Conservation (phyloP, 2,797 vertebrate species). For the Dendrocincla fuliginosa region DNA sequence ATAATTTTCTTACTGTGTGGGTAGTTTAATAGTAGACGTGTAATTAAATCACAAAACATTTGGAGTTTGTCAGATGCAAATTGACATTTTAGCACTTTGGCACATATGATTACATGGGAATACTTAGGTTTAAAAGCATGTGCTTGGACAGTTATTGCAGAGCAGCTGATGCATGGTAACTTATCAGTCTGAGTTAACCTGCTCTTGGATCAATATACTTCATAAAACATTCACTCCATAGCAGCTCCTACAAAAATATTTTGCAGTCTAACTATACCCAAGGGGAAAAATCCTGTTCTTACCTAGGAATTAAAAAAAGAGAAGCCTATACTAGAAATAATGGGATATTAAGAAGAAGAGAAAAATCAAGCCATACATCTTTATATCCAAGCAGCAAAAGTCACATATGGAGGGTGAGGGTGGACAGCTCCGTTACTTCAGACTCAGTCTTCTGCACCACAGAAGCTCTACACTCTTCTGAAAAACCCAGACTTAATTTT, state of each 20-base stretch:
- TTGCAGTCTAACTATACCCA: background rate
- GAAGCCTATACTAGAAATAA: background rate
- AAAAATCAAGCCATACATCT: background rate
- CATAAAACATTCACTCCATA: background rate
- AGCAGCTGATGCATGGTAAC: background rate
- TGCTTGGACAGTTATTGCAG: background rate
- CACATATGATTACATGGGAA: background rate
- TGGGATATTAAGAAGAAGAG: background rate
- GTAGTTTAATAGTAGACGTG: background rate
- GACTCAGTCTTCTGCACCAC: background rate
- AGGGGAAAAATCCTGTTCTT: background rate
- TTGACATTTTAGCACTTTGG: background rate
- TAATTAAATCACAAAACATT: constrained; percentile 7
- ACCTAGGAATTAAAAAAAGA: background rate
- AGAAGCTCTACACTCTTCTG: background rate
- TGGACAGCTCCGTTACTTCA: background rate
- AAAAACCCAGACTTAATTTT: background rate
- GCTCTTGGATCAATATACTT: background rate
- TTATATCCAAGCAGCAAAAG: background rate
- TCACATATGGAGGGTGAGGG: background rate
- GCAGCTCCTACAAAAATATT: background rate
- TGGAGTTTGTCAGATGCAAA: background rate
- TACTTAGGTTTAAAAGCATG: background rate
- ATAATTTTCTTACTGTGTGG: fast-evolving
- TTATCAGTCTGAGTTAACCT: background rate